phyloP scores from a whole-genome alignment of 2,113 vertebrate genomes.

The Puntigrus tetrazona region DNA sequence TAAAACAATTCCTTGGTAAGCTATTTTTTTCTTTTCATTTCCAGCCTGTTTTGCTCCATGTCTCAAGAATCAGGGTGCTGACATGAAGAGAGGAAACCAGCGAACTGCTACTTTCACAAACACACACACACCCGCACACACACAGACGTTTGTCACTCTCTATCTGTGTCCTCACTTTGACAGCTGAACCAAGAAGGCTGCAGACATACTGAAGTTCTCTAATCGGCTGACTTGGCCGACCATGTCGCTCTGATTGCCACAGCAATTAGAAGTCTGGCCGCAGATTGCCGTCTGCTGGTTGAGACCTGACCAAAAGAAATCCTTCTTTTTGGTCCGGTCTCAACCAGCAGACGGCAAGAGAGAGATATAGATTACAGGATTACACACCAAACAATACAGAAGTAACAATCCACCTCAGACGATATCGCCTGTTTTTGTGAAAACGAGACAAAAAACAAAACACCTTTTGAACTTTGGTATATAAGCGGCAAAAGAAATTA shows the following conservation, averaged over 20 bases:
- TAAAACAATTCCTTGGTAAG: background rate
- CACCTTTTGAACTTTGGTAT: no score
- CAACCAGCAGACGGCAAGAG: background rate
- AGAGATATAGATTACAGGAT: background rate
- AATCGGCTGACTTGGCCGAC: constrained; percentile 39
- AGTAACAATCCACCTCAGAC: background rate
- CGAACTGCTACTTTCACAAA: constrained; percentile 3
- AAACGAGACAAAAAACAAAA: no score
- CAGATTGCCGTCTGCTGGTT: constrained; percentile 8
- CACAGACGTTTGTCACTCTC: background rate
- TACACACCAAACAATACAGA: background rate
- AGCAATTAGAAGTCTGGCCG: constrained; percentile 41
- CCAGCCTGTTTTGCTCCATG: background rate
- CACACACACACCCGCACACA: background rate
- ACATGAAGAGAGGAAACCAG: background rate
- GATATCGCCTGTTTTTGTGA: no score
- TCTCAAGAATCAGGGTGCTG: background rate
- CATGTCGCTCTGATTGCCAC: constrained; percentile 40
- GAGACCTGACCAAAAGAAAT: constrained; percentile 3
- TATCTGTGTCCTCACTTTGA: constrained; percentile 14
- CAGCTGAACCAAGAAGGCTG: constrained; percentile 34
- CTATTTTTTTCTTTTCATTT: constrained; percentile 1
- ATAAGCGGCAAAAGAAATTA: background rate
- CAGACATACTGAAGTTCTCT: constrained; percentile 39
- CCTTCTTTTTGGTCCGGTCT: no score